Conservation (phyloP, 2,888 invertebrate genomes). For the Scaptomyza flava region DNA sequence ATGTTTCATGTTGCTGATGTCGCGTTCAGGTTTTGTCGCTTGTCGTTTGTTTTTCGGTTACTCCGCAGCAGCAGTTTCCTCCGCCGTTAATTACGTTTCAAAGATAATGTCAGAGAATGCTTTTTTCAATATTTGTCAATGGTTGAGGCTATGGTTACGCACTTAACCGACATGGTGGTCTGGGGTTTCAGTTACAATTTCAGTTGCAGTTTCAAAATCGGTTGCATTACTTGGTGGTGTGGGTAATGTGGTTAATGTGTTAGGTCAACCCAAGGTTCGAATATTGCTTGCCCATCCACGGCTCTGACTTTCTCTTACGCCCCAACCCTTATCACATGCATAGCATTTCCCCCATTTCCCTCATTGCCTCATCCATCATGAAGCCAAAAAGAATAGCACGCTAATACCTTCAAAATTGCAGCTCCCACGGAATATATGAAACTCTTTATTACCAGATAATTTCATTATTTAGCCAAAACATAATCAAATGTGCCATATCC, state of each 20-base stretch:
- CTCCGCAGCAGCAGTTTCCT: constrained; percentile 13
- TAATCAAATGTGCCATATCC: constrained; percentile 73
- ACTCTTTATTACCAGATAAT: constrained; percentile 73
- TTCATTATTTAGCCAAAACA: constrained; percentile 76
- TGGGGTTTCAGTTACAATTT: constrained; percentile 3
- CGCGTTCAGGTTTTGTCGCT: constrained; percentile 18
- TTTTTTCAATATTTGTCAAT: constrained; percentile 68
- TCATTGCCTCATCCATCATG: constrained; percentile 20
- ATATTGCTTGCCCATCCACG: constrained; percentile 3
- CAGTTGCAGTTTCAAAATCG: constrained; percentile 27
- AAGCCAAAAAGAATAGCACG: constrained; percentile 44
- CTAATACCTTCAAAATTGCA: constrained; percentile 55
- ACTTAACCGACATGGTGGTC: constrained; percentile 61
- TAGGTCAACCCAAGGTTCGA: constrained; percentile 49
- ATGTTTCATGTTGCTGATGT: constrained; percentile 67
- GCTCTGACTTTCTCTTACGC: constrained; percentile 9
- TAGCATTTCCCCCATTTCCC: neutral
- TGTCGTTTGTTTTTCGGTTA: constrained; percentile 35
- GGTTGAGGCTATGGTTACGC: constrained; percentile 49
- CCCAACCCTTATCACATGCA: constrained; percentile 9
- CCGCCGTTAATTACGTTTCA: constrained; percentile 56
- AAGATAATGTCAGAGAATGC: constrained; percentile 42
- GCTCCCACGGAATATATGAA: constrained; percentile 49
- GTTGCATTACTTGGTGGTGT: constrained; percentile 16
- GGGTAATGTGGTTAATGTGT: constrained; percentile 67